Base-by-base conservation (phyloP, 2,113 vertebrate genomes). In the Lanius collurio region DNA sequence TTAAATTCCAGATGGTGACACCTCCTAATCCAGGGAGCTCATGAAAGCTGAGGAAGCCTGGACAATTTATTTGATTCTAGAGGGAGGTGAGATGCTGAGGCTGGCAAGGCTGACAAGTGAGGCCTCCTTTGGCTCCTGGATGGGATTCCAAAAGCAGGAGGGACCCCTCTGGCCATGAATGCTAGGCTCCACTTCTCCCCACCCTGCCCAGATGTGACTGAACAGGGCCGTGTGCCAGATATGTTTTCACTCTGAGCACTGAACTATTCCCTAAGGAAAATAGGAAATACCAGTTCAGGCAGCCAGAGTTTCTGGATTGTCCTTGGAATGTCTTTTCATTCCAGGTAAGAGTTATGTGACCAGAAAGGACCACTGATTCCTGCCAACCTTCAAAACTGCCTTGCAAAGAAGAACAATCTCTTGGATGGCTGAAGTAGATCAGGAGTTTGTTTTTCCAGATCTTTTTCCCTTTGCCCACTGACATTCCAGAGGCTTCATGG, bases 361-460 rank as follows among this genome's bases (percentile, higher is more conserved):
- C 21, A 44, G 19, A n/a, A 47, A 37, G 20, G 31, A 41, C 15
- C 23, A 39, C 59, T 26, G 35, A 18, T 31, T 21, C 9, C 60
- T 63, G 39, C 53, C 28, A n/a, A 7, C 37, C 50, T 87, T 83
- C 81, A 30, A 3, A 11, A 42, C 1, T 44, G 57, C 31, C 42
- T 76, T n/a, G 7, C 59, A 83, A 19, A 10, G 33, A 41, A 62
- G 20, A 59, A 13, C 11, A n/a, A 49, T 59, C 15, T 22, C 21
- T 39, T 52, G 8, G 7, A 17, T 5, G 11, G 39, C 11, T 1
- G 4, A 65, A 18, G 5, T 15, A 59, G 37, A 63, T 12, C 0
- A 0, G 9, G 11, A 7, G 1, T 26, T 91, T 83, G 31, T 42
- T 83, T 83, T 64, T 39, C 59, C 73, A 62, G 37, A 37, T 42